Evolutionary conservation across 1,140 invertebrate species (phyloP).

Genomic region (Drosophila simulans): DNA sequence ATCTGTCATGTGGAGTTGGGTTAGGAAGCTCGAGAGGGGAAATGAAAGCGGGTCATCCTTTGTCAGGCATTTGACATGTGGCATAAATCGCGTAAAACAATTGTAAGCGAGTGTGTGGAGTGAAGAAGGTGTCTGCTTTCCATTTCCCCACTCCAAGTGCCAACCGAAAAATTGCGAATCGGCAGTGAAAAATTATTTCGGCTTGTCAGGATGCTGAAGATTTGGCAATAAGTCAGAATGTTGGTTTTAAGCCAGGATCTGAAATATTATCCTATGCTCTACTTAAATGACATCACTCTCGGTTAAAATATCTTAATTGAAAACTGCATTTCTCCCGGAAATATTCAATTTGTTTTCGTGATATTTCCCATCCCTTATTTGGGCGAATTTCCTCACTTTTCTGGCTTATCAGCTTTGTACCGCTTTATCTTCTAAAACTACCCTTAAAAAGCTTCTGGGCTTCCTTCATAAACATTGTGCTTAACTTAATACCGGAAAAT

Average conservation of each 20-base stretch:
- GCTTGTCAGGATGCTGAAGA: conserved; percentile 26
- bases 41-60: conserved; percentile 53
- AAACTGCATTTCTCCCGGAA: conserved; percentile 5
- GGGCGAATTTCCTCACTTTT: neutral
- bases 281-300: neutral
- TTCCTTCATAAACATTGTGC: conserved; percentile 40
- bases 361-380: conserved; percentile 10
- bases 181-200: conserved; percentile 51
- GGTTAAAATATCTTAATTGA: neutral
- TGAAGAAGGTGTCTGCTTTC: neutral
- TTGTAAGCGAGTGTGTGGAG: conserved; percentile 45
- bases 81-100: conserved; percentile 74
- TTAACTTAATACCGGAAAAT: conserved; percentile 44
- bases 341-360: neutral
- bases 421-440: conserved; percentile 7
- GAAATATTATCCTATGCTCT: conserved; percentile 8
- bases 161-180: conserved; percentile 25
- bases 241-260: neutral
- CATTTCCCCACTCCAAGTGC: neutral
- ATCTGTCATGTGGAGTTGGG: conserved; percentile 62
- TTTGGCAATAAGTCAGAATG: conserved; percentile 19
- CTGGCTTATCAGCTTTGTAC: conserved; percentile 19
- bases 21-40: conserved; percentile 4
- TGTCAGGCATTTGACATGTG: conserved; percentile 76
- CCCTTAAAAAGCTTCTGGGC: conserved; percentile 1